Evolutionary conservation across 2,888 invertebrate genomes (phyloP).

Genomic region (Dicranocentrus wangi): DNA sequence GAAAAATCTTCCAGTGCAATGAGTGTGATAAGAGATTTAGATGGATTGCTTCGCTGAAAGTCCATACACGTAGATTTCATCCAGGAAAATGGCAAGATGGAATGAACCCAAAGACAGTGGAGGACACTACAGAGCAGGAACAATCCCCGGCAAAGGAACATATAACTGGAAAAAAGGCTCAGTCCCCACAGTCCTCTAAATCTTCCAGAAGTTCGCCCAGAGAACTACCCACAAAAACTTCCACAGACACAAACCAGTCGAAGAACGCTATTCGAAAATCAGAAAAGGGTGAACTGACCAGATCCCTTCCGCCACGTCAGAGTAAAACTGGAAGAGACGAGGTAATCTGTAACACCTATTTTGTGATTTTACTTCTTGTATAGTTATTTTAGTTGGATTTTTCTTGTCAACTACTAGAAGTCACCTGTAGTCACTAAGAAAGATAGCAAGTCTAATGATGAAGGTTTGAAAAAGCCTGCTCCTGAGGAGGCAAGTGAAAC

Average conservation of each 20-base stretch:
- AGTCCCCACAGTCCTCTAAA: too few species aligned
- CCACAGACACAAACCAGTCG: not conserved
- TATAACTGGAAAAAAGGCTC: too few species aligned
- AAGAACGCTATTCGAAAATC: not conserved
- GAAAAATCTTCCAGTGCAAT: conserved; percentile 17
- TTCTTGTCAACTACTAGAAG: not conserved
- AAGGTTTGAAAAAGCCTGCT: not conserved
- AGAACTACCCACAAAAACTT: not conserved
- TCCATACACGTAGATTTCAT: conserved; percentile 25
- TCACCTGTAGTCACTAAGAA: not conserved
- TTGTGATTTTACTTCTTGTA: not conserved
- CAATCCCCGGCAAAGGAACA: not conserved
- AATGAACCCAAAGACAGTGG: not conserved
- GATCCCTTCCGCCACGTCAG: not conserved
- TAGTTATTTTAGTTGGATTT: not conserved
- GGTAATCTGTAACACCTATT: not conserved
- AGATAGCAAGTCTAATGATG: not conserved
- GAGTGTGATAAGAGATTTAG: conserved; percentile 28
- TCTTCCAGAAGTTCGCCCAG: too few species aligned
- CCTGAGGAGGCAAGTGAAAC: not conserved
- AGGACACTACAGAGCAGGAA: conserved; percentile 2
- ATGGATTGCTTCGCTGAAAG: conserved; percentile 27
- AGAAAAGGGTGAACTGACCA: not conserved
- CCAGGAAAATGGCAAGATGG: not conserved
- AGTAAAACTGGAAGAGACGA: too few species aligned